Conservation (phyloP, 2,888 invertebrate genomes). For the Microctonus brassicae region DNA sequence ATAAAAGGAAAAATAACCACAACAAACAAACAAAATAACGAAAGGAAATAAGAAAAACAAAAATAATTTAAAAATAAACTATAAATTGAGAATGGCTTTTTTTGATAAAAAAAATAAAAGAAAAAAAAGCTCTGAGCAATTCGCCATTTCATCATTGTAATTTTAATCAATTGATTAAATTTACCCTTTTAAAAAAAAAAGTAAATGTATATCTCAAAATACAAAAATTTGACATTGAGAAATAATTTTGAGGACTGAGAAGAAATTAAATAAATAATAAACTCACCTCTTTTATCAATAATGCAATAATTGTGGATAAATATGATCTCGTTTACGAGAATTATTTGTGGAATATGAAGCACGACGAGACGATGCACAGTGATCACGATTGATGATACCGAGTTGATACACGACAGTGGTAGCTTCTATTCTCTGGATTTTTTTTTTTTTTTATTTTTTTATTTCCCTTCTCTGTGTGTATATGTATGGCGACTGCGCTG, state of each 20-base stretch:
- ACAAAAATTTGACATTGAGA: too few species aligned
- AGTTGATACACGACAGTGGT: constrained; percentile 47
- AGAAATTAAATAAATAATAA: neutral
- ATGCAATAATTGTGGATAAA: too few species aligned
- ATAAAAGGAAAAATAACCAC: neutral
- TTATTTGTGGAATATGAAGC: constrained; percentile 35
- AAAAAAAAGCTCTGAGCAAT: too few species aligned
- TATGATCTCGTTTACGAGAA: neutral
- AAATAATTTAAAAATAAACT: neutral
- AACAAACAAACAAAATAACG: neutral
- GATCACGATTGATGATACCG: constrained; percentile 42
- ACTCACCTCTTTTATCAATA: constrained; percentile 1
- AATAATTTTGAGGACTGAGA: neutral
- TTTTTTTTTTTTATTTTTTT: constrained; percentile 40
- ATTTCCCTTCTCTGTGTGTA: constrained; percentile 28
- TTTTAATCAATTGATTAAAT: too few species aligned
- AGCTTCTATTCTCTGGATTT: constrained; percentile 31
- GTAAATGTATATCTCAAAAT: too few species aligned
- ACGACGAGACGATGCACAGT: constrained; percentile 45
- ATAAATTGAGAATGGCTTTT: too few species aligned
- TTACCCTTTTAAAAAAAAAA: too few species aligned
- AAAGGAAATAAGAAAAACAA: neutral
- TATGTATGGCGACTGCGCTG: constrained; percentile 29
- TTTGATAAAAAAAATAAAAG: too few species aligned
- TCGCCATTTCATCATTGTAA: too few species aligned